phyloP scores from a whole-genome alignment of 2,113 vertebrate genomes.

The Nyctereutes procyonoides region DNA sequence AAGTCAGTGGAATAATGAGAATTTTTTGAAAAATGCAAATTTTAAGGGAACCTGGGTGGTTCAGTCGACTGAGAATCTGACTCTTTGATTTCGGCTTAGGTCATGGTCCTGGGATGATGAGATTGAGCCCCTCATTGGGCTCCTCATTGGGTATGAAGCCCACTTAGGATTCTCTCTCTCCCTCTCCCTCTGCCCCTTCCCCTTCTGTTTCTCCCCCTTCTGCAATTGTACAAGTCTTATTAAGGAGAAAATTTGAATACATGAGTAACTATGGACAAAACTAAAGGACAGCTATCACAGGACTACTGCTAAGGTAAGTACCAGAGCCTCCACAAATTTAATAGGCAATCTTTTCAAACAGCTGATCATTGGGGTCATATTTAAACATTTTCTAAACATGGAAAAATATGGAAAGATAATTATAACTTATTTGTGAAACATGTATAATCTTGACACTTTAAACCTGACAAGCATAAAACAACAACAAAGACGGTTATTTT shows the following conservation, averaged over 20 bases:
- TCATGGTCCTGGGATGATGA: background rate
- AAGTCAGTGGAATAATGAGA: background rate
- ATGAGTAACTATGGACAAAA: background rate
- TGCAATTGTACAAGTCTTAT: too few species aligned
- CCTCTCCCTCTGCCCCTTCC: too few species aligned
- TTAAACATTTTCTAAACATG: background rate
- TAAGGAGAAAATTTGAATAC: background rate
- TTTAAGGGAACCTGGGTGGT: background rate
- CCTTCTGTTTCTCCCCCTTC: too few species aligned
- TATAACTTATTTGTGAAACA: background rate
- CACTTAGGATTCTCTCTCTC: too few species aligned
- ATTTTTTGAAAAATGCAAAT: background rate
- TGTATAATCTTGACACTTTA: background rate
- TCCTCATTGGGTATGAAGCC: too few species aligned
- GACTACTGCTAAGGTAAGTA: background rate
- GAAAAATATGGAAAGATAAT: background rate
- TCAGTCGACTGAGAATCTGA: background rate
- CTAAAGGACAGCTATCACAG: background rate
- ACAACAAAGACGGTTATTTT: background rate
- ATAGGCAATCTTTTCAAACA: background rate
- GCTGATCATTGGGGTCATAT: background rate
- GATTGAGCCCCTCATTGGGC: background rate
- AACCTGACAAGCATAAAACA: background rate
- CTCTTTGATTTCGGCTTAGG: background rate
- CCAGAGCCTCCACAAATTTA: background rate